These are phyloP conservation scores for Heliconius congener DNA, from an alignment of 1,140 invertebrate species.

Conservation along the genomic window DNA sequence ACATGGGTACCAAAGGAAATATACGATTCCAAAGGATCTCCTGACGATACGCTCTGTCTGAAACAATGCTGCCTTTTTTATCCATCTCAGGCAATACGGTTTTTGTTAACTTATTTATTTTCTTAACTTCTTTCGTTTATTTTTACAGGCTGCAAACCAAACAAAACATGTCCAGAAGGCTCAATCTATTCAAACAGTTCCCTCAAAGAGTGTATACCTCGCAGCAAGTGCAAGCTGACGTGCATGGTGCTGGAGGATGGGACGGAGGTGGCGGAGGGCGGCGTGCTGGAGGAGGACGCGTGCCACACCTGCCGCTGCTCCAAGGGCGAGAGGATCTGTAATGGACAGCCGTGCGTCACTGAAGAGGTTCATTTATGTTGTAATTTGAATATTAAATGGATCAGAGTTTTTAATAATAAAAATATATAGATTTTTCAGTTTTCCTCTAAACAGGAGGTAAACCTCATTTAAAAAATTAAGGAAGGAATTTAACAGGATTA, in stretches of 20 bases:
- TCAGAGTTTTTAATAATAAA: too few species aligned
- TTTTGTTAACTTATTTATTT: too few species aligned
- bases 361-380: conserved; percentile 44
- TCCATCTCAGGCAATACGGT: too few species aligned
- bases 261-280: conserved; percentile 88
- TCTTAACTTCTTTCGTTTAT: too few species aligned
- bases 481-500: too few species aligned
- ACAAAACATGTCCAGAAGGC: conserved; percentile 87
- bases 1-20: too few species aligned
- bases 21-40: too few species aligned
- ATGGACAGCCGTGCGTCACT: conserved; percentile 85
- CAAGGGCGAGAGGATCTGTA: conserved; percentile 85
- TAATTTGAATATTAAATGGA: neutral
- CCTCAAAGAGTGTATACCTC: conserved; percentile 87
- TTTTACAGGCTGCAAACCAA: conserved; percentile 84
- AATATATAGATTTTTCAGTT: too few species aligned
- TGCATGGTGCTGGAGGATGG: conserved; percentile 86
- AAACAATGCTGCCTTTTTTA: too few species aligned
- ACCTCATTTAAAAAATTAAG: too few species aligned
- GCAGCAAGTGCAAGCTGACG: conserved; percentile 85
- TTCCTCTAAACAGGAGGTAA: too few species aligned
- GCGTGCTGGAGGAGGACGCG: conserved; percentile 86
- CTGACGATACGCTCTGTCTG: too few species aligned
- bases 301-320: conserved; percentile 91
- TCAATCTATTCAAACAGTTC: conserved; percentile 87